Conservation (phyloP, 30 jellyfish, hydroid and myxozoan genomes). For the Hydractinia symbiolongicarpus region DNA sequence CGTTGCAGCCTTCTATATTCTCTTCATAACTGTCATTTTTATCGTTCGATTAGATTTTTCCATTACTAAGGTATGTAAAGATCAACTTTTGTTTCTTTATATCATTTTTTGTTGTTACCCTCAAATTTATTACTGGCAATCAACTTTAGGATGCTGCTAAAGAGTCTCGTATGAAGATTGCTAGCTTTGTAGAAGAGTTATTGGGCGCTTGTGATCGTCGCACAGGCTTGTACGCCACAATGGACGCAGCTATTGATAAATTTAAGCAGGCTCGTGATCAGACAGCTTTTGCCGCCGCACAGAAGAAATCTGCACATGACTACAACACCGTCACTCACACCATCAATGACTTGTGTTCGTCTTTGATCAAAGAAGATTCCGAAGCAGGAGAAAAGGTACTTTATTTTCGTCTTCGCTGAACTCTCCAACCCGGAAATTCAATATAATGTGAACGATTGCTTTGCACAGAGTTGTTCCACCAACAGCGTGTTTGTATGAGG, state of each 20-base stretch:
- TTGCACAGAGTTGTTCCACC: neutral
- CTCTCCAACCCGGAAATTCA: neutral
- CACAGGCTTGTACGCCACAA: slow-evolving; percentile 28
- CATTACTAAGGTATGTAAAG: slow-evolving; percentile 71
- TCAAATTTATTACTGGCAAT: too few relatives aligned
- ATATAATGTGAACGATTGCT: too few relatives aligned
- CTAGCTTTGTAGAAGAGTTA: slow-evolving; percentile 72
- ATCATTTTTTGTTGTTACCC: neutral
- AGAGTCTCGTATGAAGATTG: slow-evolving; percentile 78
- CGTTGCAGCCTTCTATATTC: slow-evolving; percentile 66
- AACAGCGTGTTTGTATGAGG: neutral
- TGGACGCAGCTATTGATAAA: slow-evolving; percentile 58
- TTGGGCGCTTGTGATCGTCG: slow-evolving; percentile 50
- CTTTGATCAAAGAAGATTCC: slow-evolving; percentile 67
- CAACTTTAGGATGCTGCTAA: slow-evolving; percentile 67
- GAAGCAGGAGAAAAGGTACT: slow-evolving; percentile 68
- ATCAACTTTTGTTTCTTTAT: neutral
- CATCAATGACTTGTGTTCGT: slow-evolving; percentile 34
- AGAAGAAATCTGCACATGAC: slow-evolving; percentile 53
- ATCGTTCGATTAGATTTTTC: slow-evolving; percentile 78
- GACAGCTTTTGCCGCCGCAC: slow-evolving; percentile 47
- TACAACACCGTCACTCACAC: slow-evolving; percentile 40
- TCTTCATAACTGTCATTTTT: slow-evolving; percentile 61
- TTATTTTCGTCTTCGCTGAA: neutral
- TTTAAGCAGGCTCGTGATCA: slow-evolving; percentile 63